Evolutionary conservation across 2,113 vertebrate species (phyloP).

Genomic region (Aphelocoma coerulescens): DNA sequence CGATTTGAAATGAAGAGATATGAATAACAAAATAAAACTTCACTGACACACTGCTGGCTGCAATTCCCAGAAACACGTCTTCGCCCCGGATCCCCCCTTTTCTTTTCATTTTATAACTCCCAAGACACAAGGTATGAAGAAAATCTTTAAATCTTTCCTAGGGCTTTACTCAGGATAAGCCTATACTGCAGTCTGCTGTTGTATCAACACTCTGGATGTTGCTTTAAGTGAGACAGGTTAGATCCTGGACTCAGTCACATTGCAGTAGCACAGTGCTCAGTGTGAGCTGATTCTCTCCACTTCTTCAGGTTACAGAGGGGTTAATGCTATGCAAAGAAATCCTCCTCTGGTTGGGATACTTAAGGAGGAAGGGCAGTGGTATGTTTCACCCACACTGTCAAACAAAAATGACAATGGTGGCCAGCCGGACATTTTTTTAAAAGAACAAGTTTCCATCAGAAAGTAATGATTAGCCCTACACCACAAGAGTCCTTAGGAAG

Average conservation of each 20-base stretch:
- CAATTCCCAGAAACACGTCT: constrained; percentile 8
- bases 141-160: background rate
- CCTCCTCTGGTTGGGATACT: background rate
- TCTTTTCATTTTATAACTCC: constrained; percentile 12
- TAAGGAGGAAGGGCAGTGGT: background rate
- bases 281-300: background rate
- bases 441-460: background rate
- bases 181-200: background rate
- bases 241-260: background rate
- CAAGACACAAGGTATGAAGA: background rate
- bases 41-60: background rate
- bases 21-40: constrained; percentile 33
- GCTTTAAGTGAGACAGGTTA: background rate
- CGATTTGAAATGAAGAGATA: background rate
- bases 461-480: background rate
- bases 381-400: background rate
- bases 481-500: background rate
- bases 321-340: background rate
- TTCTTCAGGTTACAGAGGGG: background rate
- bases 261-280: background rate
- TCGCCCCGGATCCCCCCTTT: background rate
- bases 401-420: background rate
- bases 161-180: background rate
- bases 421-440: background rate
- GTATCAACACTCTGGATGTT: background rate